phyloP scores from a whole-genome alignment of 2,888 invertebrate genomes.

The Leptopterna dolabrata region DNA sequence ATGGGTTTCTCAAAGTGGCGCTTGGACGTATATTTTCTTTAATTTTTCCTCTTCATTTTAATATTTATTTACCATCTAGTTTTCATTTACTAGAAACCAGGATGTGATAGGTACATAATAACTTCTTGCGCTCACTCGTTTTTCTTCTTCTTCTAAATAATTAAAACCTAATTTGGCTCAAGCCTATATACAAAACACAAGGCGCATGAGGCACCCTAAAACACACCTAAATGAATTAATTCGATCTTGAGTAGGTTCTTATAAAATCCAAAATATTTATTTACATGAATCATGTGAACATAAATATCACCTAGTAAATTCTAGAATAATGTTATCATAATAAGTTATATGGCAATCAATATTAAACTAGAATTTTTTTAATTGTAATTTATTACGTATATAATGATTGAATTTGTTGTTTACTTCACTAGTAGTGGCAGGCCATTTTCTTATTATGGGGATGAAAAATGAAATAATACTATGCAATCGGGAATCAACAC shows the following conservation, averaged over 20 bases:
- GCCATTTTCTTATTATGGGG: conserved; percentile 42
- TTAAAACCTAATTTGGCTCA: conserved; percentile 53
- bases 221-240: conserved; percentile 57
- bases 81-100: not conserved
- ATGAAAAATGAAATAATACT: not conserved
- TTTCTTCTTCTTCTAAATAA: conserved; percentile 45
- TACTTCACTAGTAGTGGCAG: conserved; percentile 57
- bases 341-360: conserved; percentile 60
- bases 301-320: conserved; percentile 59
- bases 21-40: conserved; percentile 4
- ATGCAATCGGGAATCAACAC: not conserved
- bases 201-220: conserved; percentile 43
- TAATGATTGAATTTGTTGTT: conserved; percentile 58
- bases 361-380: conserved; percentile 57
- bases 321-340: conserved; percentile 57
- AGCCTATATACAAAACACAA: conserved; percentile 56
- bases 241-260: conserved; percentile 60
- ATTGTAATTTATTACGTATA: conserved; percentile 60
- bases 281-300: conserved; percentile 59
- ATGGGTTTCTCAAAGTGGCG: not conserved
- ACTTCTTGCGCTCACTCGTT: conserved; percentile 38
- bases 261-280: conserved; percentile 64
- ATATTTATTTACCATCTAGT: not conserved
- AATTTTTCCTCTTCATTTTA: not conserved
- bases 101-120: conserved; percentile 38